Evolutionary conservation across 2,113 vertebrate species (phyloP), one percentile per base, ranked within the genome.

Genomic region (Salvator merianae): DNA sequence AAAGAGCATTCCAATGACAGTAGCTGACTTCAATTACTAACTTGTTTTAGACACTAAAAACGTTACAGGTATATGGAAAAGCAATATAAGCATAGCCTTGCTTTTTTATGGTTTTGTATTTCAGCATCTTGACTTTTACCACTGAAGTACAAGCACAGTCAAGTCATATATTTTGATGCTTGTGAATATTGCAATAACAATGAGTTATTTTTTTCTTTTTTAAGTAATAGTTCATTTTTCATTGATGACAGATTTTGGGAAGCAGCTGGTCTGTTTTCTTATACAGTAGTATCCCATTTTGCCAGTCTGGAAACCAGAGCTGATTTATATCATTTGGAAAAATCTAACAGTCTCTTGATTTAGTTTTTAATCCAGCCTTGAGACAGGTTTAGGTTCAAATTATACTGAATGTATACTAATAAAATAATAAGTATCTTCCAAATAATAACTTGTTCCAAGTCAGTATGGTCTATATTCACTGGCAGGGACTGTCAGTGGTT

Each of bases 1-100:
- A 90, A 89, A 85, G 34, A 88, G 30, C 70, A 43, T 75, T 76
- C 43, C 73, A 79, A 40, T 43, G 80, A 76, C 71, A 75, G 82
- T 66, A 87, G n/a, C 36, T 69, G 28, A 79, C 62, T 87, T 85
- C 40, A 84, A 63, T 77, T 84, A 62, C 16, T n/a, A 66, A 18
- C 32, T 66, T 34, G 55, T 79, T 85, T 82, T 66, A 72, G 20
- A 30, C 55, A 59, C 40, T 63, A 65, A 40, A 86, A 88, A 71
- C 18, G 47, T 81, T 36, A 30, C 66, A 71, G 88, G 47, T 4
- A 71, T 71, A 65, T 55, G 13, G 34, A 78, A 16, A 86, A 86
- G 20, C 76, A 63, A 32, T 73, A 26, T 63, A 86, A 65, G 55
- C 24, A 5, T 3, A 72, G 38, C 6, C 34, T 9, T 71, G 20